A percentile compares a stretch with the other conserved stretches of the same genome.
Evolutionary conservation across 1,140 invertebrate genomes (phyloP).

Genomic region (Bilobella aurantiaca): DNA sequence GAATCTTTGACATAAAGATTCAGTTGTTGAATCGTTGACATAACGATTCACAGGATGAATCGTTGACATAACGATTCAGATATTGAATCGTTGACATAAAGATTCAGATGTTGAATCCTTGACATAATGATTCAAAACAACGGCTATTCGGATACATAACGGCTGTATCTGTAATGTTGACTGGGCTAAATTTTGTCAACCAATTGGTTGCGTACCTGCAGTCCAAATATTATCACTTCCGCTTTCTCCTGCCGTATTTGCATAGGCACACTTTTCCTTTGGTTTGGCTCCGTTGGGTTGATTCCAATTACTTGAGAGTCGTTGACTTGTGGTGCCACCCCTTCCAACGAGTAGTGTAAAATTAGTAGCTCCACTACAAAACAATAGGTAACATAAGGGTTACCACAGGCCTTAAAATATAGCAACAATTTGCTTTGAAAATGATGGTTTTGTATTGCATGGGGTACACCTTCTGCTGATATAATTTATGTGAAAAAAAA

Average conservation of each 20-base stretch:
- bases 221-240: neutral
- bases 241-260: neutral
- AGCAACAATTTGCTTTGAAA: no score
- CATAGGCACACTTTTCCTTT: neutral
- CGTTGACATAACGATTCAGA: no score
- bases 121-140: neutral
- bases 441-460: no score
- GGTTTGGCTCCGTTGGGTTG: neutral
- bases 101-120: no score
- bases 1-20: no score
- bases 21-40: no score
- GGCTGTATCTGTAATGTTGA: neutral
- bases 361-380: neutral
- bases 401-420: no score
- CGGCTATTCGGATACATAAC: neutral
- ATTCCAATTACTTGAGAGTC: neutral
- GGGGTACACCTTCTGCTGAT: no score
- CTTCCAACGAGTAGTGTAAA: neutral
- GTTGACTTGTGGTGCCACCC: neutral
- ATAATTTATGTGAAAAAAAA: no score
- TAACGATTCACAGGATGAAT: neutral
- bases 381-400: neutral
- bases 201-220: neutral
- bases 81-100: no score
- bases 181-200: no score